phyloP scores from a whole-genome alignment of 2,797 vertebrate genomes.

The Alauda arvensis region DNA sequence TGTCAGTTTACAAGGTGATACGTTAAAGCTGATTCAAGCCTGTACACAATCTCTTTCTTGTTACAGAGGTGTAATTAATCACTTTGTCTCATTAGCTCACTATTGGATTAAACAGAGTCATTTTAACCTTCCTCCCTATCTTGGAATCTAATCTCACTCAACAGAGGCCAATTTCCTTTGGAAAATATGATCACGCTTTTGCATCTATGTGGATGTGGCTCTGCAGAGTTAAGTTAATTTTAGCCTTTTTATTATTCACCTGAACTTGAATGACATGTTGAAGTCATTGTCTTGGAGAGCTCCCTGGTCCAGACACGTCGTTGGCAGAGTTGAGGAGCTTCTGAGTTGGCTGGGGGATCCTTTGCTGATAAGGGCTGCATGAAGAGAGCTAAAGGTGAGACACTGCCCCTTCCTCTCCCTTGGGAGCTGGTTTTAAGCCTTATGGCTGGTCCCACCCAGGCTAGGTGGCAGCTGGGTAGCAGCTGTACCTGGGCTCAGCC shows the following conservation, averaged over 20 bases:
- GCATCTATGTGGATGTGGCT: background rate
- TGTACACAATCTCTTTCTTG: constrained; percentile 23
- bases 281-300: background rate
- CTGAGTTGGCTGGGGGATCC: background rate
- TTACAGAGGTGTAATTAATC: constrained; percentile 37
- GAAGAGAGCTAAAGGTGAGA: background rate
- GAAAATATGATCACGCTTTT: constrained; percentile 34
- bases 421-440: background rate
- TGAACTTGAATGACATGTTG: background rate
- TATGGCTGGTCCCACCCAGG: background rate
- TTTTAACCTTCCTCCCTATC: constrained; percentile 28
- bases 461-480: background rate
- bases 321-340: background rate
- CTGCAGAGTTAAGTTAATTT: constrained; percentile 6
- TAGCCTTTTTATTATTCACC: background rate
- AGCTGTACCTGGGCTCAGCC: background rate
- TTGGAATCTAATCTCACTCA: background rate
- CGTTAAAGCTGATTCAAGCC: constrained; percentile 16
- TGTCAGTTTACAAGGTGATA: constrained; percentile 1
- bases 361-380: background rate
- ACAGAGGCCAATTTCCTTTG: constrained; percentile 29
- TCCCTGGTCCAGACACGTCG: accelerated
- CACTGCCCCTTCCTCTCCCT: background rate
- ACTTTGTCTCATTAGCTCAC: constrained; percentile 10
- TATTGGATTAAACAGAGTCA: constrained; percentile 39